Conservation (phyloP, 2,888 invertebrate species). For the Megamerina dolium region DNA sequence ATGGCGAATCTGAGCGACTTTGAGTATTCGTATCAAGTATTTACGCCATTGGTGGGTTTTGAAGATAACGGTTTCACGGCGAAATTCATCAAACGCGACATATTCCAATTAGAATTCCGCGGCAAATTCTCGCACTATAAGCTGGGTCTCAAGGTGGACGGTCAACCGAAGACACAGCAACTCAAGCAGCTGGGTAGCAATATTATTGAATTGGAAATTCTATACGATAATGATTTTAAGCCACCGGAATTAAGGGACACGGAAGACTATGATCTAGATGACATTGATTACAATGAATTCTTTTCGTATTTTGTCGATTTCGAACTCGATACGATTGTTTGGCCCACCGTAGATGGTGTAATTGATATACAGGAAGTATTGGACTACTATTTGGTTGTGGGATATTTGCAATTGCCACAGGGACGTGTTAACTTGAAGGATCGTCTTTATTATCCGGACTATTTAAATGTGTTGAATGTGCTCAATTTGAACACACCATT, state of each 20-base stretch:
- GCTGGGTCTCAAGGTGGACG: conserved; percentile 48
- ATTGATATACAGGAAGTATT: conserved; percentile 55
- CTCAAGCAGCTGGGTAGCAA: conserved; percentile 38
- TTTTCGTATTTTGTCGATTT: conserved; percentile 53
- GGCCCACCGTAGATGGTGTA: conserved; percentile 55
- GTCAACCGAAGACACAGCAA: conserved; percentile 41
- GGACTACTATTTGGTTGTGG: conserved; percentile 50
- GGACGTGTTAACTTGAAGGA: conserved; percentile 56
- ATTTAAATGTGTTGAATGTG: conserved; percentile 51
- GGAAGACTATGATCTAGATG: conserved; percentile 41
- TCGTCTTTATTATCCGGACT: conserved; percentile 54
- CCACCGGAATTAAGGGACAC: conserved; percentile 26
- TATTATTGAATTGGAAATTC: conserved; percentile 35
- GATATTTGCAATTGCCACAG: conserved; percentile 52
- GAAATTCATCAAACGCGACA: conserved; percentile 58
- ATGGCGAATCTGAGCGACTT: conserved; percentile 59
- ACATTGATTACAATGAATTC: conserved; percentile 47
- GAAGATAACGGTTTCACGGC: conserved; percentile 71
- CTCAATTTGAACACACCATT: conserved; percentile 57
- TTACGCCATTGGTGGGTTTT: conserved; percentile 71
- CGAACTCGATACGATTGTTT: conserved; percentile 55
- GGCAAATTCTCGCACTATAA: conserved; percentile 64
- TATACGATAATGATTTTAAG: conserved; percentile 46
- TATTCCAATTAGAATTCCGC: conserved; percentile 61
- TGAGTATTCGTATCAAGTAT: conserved; percentile 70